Base-by-base conservation (phyloP, 2,113 vertebrate genomes). In the Oryctolagus cuniculus region DNA sequence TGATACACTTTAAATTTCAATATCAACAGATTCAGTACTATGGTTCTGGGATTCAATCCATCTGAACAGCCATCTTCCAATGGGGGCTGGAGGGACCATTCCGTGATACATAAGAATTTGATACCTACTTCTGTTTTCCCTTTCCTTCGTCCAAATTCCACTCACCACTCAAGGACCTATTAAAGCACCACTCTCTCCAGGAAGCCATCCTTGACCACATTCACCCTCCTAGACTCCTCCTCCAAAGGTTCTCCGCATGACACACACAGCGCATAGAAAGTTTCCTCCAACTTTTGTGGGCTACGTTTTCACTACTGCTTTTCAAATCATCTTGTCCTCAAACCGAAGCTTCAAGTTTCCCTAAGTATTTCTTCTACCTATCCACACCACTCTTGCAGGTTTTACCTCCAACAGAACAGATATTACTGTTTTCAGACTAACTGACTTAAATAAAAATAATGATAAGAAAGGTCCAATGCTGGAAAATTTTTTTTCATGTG, bases 201-300 rank as follows among this genome's bases (percentile, higher is more conserved):
- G n/a, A 34, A 70, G 17, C 61, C 31, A 4, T 12, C 12, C 9
- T 6, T 55, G 31, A 15, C 19, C 3, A 0, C 36, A 22, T 61
- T 6, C 8, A 7, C 31, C 22, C 2, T 49, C 58, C n/a, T 15
- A 3, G 1, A 12, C 3, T 16, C 6, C 36, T 73, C n/a, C 53
- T 10, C 79, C 7, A 12, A 17, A 9, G 22, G 11, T 69, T 16
- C 6, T 9, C 24, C 61, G 2, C 13, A 2, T 19, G 10, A 55
- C n/a, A 19, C 34, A 4, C 6, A 3, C 25, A 27, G 27, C 15
- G 3, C 0, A 1, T 12, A 6, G 1, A 10, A 6, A 4, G 24
- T 25, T 38, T 7, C 24, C 24, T 79, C 21, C 10, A 64, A 10
- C 19, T 15, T 25, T 34, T 6, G 19, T 31, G 13, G 44, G 4